Percentiles rank a stretch among this genome's conserved stretches.
phyloP scores from a whole-genome alignment of 2,797 vertebrate genomes.

The Craterocephalus amniculus region DNA sequence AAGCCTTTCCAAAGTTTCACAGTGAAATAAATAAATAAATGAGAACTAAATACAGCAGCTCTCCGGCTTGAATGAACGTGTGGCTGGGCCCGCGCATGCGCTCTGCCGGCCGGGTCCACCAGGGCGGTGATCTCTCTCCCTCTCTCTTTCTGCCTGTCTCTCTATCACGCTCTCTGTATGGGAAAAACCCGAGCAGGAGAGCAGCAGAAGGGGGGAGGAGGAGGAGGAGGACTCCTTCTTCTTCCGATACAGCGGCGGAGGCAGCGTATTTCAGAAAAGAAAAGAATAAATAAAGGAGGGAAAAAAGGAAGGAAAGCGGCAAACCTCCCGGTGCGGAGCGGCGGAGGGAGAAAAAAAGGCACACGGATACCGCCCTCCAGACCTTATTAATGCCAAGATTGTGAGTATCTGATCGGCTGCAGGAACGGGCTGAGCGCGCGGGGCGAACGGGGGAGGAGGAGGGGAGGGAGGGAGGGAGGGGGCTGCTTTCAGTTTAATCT shows the following conservation, averaged over 20 bases:
- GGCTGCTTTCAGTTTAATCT: slow-evolving; percentile 13
- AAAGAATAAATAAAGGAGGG: too few species aligned
- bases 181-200: slow-evolving; percentile 72
- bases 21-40: not conserved
- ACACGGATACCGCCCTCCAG: slow-evolving; percentile 79
- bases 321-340: slow-evolving; percentile 31
- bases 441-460: slow-evolving; percentile 16
- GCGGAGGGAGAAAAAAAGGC: slow-evolving; percentile 25
- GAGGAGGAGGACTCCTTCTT: slow-evolving; percentile 56
- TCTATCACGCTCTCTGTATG: slow-evolving; percentile 51
- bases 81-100: slow-evolving; percentile 63
- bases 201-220: slow-evolving; percentile 53
- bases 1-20: too few species aligned
- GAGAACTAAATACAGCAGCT: slow-evolving; percentile 8
- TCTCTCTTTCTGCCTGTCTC: slow-evolving; percentile 31
- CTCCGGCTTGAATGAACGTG: slow-evolving; percentile 9
- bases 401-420: slow-evolving; percentile 78
- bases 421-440: not conserved
- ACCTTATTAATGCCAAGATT: slow-evolving; percentile 82
- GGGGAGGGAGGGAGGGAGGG: not conserved
- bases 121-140: slow-evolving; percentile 59
- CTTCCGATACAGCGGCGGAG: slow-evolving; percentile 42
- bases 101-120: slow-evolving; percentile 22
- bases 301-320: slow-evolving; percentile 6
- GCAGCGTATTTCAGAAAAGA: slow-evolving; percentile 14